Evolutionary conservation across 2,888 invertebrate species (phyloP).

Genomic region (Drosophila algonquin): DNA sequence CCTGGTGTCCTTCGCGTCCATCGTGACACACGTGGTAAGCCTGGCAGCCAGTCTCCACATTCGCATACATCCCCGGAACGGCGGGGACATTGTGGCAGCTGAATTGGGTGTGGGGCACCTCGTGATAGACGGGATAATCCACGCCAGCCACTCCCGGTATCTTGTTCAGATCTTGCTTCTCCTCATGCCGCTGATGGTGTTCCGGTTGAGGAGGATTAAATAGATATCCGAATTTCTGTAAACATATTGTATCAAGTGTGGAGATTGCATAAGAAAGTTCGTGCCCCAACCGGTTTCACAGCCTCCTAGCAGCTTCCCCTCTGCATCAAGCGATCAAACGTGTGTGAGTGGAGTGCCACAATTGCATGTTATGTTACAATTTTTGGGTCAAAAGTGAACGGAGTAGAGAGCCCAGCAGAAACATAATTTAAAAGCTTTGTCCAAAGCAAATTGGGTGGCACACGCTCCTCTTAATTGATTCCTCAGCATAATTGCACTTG

Average conservation of each 20-base stretch:
- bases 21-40: constrained; percentile 95
- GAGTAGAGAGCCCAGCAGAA: constrained; percentile 35
- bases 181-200: constrained; percentile 65
- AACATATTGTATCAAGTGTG: constrained; percentile 36
- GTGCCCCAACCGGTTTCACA: constrained; percentile 66
- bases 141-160: constrained; percentile 92
- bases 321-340: constrained; percentile 15
- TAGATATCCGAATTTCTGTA: constrained; percentile 80
- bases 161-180: constrained; percentile 90
- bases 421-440: constrained; percentile 30
- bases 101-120: constrained; percentile 91
- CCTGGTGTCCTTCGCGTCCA: constrained; percentile 92
- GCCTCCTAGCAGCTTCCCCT: background rate
- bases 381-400: constrained; percentile 84
- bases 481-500: constrained; percentile 28
- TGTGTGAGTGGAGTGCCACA: constrained; percentile 49
- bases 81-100: constrained; percentile 91
- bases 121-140: constrained; percentile 92
- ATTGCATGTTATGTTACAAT: constrained; percentile 72
- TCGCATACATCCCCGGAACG: constrained; percentile 95
- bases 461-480: constrained; percentile 46
- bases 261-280: constrained; percentile 61
- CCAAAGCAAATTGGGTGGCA: constrained; percentile 37
- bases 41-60: constrained; percentile 94
- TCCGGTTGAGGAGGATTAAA: constrained; percentile 78